Evolutionary conservation across 2,888 invertebrate species (phyloP), one percentile per base, ranked within the genome.

Genomic region (Trichacis sp.): DNA sequence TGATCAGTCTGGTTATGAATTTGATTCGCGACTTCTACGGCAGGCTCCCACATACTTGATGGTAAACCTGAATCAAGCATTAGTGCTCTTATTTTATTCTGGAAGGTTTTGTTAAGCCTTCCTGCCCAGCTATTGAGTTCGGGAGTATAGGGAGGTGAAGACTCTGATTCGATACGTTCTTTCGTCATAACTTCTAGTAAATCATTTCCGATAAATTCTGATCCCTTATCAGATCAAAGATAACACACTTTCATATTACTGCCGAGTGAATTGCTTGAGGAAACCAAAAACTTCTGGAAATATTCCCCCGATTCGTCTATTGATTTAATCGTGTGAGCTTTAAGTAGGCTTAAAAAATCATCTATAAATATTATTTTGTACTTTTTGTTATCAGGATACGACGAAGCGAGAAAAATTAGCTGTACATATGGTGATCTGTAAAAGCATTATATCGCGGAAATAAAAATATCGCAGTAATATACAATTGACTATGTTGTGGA

Each of bases 1-100:
- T 63, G 68, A 2, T 52, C 59, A n/a, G 65, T 68, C n/a, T 43
- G 49, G 29, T 72, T 71, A 36, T 72, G 69, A 2, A 33, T 30
- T 50, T 72, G 33, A 11, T 65, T 59, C 33, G 64, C 69, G 47
- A 60, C 53, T 40, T 55, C 69, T 12, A 42, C 54, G 11, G 69
- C 70, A 24, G 69, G 15, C 20, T 58, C 59, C 70, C 69, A 71
- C 61, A 71, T 63, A 15, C 17, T 55, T 14, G 47, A 33, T 36
- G 58, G 62, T 50, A 59, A 45, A 33, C 57, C 64, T 40, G 61
- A 66, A 42, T 67, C 63, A 42, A 33, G 38, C 49, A 64, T 56
- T 2, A 29, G 15, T 33, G 61, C 47, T 40, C 61, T 61, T 18
- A 62, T 57, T 57, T 51, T 64, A 20, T 60, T 46, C 52, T 58